These are phyloP conservation scores for Phoxinus phoxinus DNA, from an alignment of 2,113 vertebrate genomes.

Conservation along the genomic window DNA sequence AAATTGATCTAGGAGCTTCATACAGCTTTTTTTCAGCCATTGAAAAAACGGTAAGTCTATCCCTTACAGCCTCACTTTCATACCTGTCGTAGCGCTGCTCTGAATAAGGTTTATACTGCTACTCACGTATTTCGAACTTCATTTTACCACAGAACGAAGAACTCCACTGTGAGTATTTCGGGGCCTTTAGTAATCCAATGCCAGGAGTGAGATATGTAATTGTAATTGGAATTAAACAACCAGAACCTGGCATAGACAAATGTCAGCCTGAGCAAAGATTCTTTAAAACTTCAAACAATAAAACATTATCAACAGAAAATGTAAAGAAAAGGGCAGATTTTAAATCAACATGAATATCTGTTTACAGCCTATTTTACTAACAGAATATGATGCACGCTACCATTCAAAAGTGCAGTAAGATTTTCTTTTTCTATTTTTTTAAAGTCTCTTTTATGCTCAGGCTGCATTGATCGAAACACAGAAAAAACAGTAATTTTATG, in stretches of 20 bases:
- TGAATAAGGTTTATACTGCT: no score
- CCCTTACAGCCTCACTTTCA: no score
- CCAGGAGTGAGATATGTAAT: constrained; percentile 1
- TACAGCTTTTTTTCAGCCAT: no score
- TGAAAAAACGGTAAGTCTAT: no score
- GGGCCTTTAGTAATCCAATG: not conserved
- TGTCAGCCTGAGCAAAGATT: not conserved
- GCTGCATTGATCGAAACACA: not conserved
- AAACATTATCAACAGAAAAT: not conserved
- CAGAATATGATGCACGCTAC: not conserved
- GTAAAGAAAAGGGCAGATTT: not conserved
- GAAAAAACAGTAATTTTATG: not conserved
- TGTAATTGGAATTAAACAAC: not conserved
- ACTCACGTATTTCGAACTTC: no score
- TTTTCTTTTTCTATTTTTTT: no score
- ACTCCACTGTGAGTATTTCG: no score
- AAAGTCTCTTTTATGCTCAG: not conserved
- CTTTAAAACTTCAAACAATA: not conserved
- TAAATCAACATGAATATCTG: not conserved
- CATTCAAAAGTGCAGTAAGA: not conserved
- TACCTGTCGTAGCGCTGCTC: no score
- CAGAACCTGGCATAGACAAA: not conserved
- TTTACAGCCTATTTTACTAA: not conserved
- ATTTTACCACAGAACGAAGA: no score
- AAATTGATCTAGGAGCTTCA: no score